A percentile compares a stretch with the other conserved stretches of the same genome.
Evolutionary conservation across 1,140 invertebrate species (phyloP).

Genomic region (Calliphora vicina): DNA sequence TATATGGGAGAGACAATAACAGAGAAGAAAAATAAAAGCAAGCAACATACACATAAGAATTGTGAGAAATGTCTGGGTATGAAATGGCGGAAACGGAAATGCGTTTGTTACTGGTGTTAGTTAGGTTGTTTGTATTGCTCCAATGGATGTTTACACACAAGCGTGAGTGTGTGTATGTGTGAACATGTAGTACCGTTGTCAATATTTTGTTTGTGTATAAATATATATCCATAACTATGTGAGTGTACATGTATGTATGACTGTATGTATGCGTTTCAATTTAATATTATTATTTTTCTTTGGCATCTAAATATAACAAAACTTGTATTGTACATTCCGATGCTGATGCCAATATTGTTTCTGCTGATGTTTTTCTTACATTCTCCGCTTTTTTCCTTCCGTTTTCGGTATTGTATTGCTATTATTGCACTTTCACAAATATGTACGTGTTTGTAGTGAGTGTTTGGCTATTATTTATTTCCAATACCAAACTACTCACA

Average conservation of each 20-base stretch:
- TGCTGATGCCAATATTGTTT: constrained; percentile 12
- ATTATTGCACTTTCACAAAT: constrained; percentile 26
- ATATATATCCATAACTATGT: not conserved
- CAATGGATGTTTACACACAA: not conserved
- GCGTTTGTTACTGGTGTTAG: constrained; percentile 35
- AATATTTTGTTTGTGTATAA: constrained; percentile 25
- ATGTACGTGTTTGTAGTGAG: not conserved
- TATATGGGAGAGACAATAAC: constrained; percentile 13
- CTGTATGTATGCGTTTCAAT: not conserved
- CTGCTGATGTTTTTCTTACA: not conserved
- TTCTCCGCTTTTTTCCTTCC: not conserved
- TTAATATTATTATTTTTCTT: constrained; percentile 24
- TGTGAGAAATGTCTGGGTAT: constrained; percentile 3
- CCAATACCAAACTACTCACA: not conserved
- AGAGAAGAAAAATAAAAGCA: not conserved
- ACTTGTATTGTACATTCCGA: constrained; percentile 11
- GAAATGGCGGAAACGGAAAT: constrained; percentile 26
- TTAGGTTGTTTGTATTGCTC: constrained; percentile 4
- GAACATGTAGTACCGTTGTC: constrained; percentile 2
- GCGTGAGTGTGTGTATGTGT: not conserved
- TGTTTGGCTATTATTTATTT: constrained; percentile 29
- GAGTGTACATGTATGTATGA: not conserved
- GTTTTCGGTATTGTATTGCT: not conserved
- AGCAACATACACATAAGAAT: not conserved
- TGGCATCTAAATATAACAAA: constrained; percentile 27